Conservation (phyloP, 2,797 vertebrate species). For the Manis crassicaudata region DNA sequence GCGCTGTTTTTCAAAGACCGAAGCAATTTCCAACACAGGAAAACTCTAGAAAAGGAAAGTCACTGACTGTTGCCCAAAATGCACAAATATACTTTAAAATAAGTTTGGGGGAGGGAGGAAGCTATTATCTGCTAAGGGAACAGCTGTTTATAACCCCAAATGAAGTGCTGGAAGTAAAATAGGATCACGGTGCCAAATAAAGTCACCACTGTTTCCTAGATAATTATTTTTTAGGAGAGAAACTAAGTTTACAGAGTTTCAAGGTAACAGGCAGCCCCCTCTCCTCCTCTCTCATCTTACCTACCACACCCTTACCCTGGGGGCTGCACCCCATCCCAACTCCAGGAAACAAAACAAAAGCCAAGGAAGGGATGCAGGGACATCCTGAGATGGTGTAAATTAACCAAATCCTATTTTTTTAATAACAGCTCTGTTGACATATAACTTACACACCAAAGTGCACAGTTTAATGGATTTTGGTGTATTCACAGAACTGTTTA, state of each 20-base stretch:
- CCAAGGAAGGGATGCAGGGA: neutral
- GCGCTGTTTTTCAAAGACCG: conserved; percentile 70
- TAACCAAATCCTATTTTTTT: neutral
- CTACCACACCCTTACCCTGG: accelerated
- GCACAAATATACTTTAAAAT: neutral
- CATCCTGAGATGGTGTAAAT: neutral
- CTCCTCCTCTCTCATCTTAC: neutral
- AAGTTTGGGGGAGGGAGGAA: conserved; percentile 3
- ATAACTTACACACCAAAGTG: neutral
- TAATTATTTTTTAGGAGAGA: neutral
- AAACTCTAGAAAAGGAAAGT: conserved; percentile 46
- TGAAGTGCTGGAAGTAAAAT: neutral
- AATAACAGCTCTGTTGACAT: neutral
- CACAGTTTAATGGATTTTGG: neutral
- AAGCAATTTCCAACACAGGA: conserved; percentile 66
- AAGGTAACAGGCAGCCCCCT: neutral
- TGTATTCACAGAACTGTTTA: neutral
- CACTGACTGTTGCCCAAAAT: neutral
- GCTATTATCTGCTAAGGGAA: neutral
- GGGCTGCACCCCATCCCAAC: neutral
- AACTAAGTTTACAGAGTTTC: neutral
- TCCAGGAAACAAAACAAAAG: neutral
- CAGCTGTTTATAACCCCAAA: neutral
- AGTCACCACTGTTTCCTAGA: neutral
- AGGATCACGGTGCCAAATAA: neutral